Conservation (phyloP, 2,888 invertebrate species). For the Girardia tigrina region DNA sequence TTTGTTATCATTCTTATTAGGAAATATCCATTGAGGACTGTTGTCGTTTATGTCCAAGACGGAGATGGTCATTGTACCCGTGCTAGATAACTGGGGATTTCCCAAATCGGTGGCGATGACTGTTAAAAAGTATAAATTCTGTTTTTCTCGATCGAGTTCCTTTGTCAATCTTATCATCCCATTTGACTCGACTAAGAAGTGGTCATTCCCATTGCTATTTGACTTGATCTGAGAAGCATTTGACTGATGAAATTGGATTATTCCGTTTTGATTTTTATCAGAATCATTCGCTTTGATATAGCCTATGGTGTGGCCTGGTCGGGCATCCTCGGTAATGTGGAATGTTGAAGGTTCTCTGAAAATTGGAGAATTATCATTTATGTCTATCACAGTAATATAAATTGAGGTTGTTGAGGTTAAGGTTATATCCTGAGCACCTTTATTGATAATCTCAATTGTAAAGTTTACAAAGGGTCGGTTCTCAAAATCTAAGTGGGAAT, state of each 20-base stretch:
- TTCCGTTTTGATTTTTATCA: background rate
- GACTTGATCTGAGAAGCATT: background rate
- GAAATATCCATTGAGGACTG: slow-evolving; percentile 7
- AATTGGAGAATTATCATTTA: background rate
- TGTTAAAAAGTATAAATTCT: background rate
- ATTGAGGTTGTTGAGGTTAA: background rate
- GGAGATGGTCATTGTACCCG: background rate
- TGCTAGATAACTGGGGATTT: background rate
- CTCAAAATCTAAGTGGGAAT: slow-evolving; percentile 4
- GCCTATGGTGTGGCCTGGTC: background rate
- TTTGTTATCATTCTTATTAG: background rate
- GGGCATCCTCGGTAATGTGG: background rate
- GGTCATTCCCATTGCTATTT: background rate
- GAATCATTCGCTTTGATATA: slow-evolving; percentile 9
- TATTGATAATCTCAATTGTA: background rate
- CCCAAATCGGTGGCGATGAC: background rate
- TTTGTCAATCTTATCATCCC: background rate
- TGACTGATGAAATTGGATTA: background rate
- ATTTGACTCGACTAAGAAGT: background rate
- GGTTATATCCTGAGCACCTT: background rate
- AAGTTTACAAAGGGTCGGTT: background rate
- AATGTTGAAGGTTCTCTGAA: background rate
- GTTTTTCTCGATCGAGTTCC: slow-evolving; percentile 4
- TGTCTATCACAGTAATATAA: background rate
- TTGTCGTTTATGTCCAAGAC: background rate